These are phyloP conservation scores for Rhaphigaster nebulosa DNA, from an alignment of 2,888 invertebrate genomes.

Conservation along the genomic window DNA sequence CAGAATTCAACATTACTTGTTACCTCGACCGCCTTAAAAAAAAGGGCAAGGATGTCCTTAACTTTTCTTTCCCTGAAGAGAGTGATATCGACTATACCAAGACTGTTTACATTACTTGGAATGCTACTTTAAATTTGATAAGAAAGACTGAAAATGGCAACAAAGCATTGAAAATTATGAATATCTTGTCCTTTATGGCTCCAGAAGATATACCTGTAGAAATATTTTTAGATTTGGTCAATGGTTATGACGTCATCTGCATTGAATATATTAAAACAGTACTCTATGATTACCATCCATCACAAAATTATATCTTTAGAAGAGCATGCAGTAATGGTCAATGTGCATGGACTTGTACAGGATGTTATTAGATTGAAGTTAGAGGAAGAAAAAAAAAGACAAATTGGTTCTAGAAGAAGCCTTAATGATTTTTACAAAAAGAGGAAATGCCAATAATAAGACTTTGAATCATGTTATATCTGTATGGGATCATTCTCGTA, in stretches of 20 bases:
- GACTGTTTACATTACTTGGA: conserved; percentile 57
- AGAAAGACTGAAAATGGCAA: conserved; percentile 46
- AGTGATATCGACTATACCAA: conserved; percentile 54
- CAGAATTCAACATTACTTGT: conserved; percentile 50
- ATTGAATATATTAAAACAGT: conserved; percentile 58
- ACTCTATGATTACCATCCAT: conserved; percentile 55
- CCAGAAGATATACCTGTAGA: conserved; percentile 58
- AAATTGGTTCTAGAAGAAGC: conserved; percentile 33
- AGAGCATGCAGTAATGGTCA: not conserved
- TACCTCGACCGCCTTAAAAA: conserved; percentile 51
- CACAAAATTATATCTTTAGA: conserved; percentile 22
- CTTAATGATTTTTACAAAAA: conserved; percentile 22
- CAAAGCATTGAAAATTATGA: conserved; percentile 54
- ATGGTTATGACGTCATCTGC: conserved; percentile 20
- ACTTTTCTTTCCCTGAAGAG: conserved; percentile 56
- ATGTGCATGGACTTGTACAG: conserved; percentile 59
- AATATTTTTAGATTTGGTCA: conserved; percentile 45
- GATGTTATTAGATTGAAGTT: conserved; percentile 56
- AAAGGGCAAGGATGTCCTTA: conserved; percentile 36
- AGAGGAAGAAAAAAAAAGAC: conserved; percentile 19
- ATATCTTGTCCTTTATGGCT: conserved; percentile 58
- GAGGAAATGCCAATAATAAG: not conserved
- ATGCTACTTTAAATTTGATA: conserved; percentile 57
- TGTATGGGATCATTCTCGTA: conserved; percentile 33
- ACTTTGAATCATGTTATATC: conserved; percentile 14